phyloP scores from a whole-genome alignment of 2,797 vertebrate genomes.

The Botia almorhae region DNA sequence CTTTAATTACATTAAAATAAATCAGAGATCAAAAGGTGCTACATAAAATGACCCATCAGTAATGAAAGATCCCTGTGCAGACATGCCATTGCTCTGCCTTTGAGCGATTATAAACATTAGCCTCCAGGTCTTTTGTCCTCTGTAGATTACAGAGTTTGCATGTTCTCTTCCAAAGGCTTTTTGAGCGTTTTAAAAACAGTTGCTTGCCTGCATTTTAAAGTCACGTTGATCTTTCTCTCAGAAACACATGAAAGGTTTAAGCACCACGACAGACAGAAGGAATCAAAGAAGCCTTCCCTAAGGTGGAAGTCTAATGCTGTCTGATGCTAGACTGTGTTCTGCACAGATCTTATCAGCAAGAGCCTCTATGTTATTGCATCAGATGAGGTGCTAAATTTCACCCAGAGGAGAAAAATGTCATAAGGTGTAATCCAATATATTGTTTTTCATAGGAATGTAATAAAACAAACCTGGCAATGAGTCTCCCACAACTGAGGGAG shows the following conservation, averaged over 20 bases:
- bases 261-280: background rate
- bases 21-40: background rate
- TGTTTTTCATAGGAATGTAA: slow-evolving; percentile 31
- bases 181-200: slow-evolving; percentile 38
- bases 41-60: background rate
- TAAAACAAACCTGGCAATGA: slow-evolving; percentile 13
- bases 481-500: background rate
- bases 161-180: slow-evolving; percentile 54
- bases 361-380: slow-evolving; percentile 49
- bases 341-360: slow-evolving; percentile 20
- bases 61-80: slow-evolving; percentile 56
- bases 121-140: slow-evolving; percentile 60
- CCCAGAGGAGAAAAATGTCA: slow-evolving; percentile 36
- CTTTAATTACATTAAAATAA: background rate
- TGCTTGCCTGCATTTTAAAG: slow-evolving; percentile 55
- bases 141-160: slow-evolving; percentile 47
- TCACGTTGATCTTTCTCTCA: background rate
- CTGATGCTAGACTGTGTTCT: slow-evolving; percentile 11
- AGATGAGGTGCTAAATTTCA: slow-evolving; percentile 6
- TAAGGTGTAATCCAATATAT: slow-evolving; percentile 52
- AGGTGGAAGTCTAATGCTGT: background rate
- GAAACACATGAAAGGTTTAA: slow-evolving; percentile 26
- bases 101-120: slow-evolving; percentile 64
- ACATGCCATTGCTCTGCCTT: slow-evolving; percentile 51
- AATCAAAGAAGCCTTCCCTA: background rate